Conservation (phyloP, 1,140 invertebrate genomes). For the Melanaphis sacchari region DNA sequence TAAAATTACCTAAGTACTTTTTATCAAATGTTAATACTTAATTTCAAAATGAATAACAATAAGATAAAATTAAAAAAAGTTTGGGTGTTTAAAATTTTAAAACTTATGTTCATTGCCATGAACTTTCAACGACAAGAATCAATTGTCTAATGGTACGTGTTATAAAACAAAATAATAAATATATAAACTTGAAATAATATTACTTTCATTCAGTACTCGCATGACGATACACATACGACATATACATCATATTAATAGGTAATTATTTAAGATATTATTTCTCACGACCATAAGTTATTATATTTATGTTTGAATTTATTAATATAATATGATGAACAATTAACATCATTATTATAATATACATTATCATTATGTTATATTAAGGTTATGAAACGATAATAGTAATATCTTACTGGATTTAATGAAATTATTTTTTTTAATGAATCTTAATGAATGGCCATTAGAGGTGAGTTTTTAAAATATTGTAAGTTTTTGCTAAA, state of each 20-base stretch:
- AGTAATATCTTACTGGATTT: no score
- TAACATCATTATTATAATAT: not conserved
- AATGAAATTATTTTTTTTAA: not conserved
- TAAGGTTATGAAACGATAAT: not conserved
- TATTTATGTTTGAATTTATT: not conserved
- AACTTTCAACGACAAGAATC: not conserved
- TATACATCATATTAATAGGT: not conserved
- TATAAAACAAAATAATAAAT: conserved; percentile 1
- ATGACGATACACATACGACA: not conserved
- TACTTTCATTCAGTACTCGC: not conserved
- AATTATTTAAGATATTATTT: not conserved
- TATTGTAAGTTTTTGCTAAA: not conserved
- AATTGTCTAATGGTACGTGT: not conserved
- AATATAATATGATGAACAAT: not conserved
- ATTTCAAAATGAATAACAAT: not conserved
- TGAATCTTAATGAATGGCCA: not conserved
- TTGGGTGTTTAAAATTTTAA: not conserved
- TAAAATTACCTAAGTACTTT: not conserved
- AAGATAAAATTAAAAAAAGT: not conserved
- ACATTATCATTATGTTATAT: not conserved
- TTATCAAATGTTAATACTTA: not conserved
- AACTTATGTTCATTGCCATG: not conserved
- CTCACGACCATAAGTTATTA: not conserved
- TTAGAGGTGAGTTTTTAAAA: not conserved
- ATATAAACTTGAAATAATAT: not conserved